Percentiles rank a stretch among this genome's conserved stretches.
These are phyloP conservation scores for Sarcophilus harrisii DNA, from an alignment of 2,797 vertebrate genomes.

Conservation along the genomic window DNA sequence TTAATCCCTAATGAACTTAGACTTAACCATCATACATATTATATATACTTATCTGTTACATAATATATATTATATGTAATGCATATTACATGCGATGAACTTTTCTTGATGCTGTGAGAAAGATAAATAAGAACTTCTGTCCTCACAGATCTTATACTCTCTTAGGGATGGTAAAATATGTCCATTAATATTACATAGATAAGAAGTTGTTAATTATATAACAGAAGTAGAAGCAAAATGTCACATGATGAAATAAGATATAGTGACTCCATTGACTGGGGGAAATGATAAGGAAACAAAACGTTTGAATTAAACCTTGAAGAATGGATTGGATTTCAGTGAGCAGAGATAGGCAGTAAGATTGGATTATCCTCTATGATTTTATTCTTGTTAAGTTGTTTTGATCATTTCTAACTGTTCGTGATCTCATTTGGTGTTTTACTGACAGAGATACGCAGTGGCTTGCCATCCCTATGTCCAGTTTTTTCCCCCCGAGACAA, in stretches of 20 bases:
- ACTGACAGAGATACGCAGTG: too few relatives aligned
- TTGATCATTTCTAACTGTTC: too few relatives aligned
- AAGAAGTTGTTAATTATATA: neutral
- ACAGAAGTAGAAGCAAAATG: neutral
- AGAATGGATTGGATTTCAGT: neutral
- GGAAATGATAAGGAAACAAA: neutral
- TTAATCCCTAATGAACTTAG: constrained; percentile 16
- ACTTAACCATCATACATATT: neutral
- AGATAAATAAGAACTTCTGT: neutral
- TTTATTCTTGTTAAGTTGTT: too few relatives aligned
- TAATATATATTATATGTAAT: neutral
- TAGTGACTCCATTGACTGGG: neutral
- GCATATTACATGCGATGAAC: neutral
- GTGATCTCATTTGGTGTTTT: too few relatives aligned
- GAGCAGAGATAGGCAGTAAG: neutral
- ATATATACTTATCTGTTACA: neutral
- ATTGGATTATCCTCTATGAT: too few relatives aligned
- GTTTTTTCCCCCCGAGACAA: too few relatives aligned
- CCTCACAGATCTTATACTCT: neutral
- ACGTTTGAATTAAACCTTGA: neutral
- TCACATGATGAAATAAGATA: neutral
- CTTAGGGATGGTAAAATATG: neutral
- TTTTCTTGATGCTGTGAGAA: neutral
- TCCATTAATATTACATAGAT: neutral
- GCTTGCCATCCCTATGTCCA: too few relatives aligned